Base-by-base conservation (phyloP, 2,797 vertebrate species). In the Premnoplex brunnescens region DNA sequence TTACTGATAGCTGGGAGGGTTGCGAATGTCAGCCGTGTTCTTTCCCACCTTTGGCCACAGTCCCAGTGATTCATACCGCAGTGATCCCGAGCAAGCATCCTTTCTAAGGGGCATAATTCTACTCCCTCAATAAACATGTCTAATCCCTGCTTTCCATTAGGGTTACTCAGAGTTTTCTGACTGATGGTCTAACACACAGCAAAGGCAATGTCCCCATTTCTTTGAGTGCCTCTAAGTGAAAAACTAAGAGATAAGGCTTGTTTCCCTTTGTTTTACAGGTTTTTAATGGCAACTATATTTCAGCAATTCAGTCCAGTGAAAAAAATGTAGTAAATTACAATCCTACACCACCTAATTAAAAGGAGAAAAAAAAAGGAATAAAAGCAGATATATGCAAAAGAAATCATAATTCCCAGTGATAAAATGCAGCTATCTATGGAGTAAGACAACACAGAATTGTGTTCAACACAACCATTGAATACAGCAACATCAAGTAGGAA, bases 11-110 rank as follows among this genome's bases (percentile, higher is more conserved):
- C 95, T 93, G 88, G 91, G 89, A 95, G 94, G 94, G 95, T 92
- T 95, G 94, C 3, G 16, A 91, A 67, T 96, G 93, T 97, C 95
- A 96, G 89, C 88, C 94, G 80, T 95, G 96, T 96, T 96, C 95
- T 79, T 96, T 96, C 95, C 94, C 92, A 96, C 96, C 96, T 96
- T 96, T 97, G 93, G 96, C 96, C 96, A 89, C 91, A 76, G 80
- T 95, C 94, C 96, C 95, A 95, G 94, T 93, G 93, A 96, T 94
- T 97, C 96, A 96, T 79, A 92, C 89, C 0, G 3, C 91, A 93
- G 67, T 73, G 95, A 97, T 95, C 92, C 92, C 71, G 28, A 90
- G 92, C 92, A 90, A 95, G 91, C 83, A 90, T 88, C 95, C 91
- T 43, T 90, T 97, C 91, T 84, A 67, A 91, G 74, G 91, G 83